Percentiles rank a stretch among this genome's conserved stretches.
Conservation (phyloP, 2,113 vertebrate species). For the Microtus richardsoni region DNA sequence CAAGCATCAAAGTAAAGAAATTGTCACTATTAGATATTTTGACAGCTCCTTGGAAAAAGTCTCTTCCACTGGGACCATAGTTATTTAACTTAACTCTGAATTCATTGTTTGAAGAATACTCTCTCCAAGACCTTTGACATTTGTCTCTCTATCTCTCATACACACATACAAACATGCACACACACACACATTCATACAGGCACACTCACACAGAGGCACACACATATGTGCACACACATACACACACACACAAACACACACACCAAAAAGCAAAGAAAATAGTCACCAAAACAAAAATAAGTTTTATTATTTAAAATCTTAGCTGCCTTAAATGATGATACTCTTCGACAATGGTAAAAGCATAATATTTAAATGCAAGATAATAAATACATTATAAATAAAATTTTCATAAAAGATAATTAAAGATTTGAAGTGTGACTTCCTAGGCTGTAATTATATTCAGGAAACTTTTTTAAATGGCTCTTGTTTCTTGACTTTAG, state of each 20-base stretch:
- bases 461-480: no score
- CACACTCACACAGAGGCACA: not conserved
- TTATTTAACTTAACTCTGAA: conserved; percentile 1
- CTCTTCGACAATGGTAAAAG: no score
- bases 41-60: not conserved
- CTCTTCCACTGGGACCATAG: not conserved
- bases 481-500: no score
- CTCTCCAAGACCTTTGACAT: not conserved
- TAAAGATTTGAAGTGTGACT: no score
- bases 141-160: no score
- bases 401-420: no score
- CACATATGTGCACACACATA: not conserved
- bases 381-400: no score
- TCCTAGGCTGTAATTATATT: no score
- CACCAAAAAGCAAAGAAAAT: not conserved
- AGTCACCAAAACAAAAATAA: not conserved
- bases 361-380: no score
- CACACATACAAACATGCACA: no score
- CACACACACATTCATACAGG: not conserved
- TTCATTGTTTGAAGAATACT: not conserved
- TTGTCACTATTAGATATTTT: not conserved
- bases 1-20: not conserved
- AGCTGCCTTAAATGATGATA: no score
- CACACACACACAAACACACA: not conserved
- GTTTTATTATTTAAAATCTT: no score